Conservation (phyloP, 2,888 invertebrate genomes). For the Ypsolopha scabrella region DNA sequence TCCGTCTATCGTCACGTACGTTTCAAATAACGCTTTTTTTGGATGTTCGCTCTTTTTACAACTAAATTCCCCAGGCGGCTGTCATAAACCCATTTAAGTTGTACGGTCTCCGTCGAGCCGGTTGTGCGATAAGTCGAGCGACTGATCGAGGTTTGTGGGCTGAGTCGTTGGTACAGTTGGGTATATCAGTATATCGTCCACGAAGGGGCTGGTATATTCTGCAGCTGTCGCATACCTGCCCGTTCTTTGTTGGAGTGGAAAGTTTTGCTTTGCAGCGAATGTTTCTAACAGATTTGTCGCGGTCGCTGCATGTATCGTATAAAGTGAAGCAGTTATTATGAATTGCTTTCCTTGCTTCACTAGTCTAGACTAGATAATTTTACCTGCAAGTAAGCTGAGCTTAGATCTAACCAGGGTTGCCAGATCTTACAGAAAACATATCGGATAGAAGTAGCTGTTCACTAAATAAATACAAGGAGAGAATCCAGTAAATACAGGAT, state of each 20-base stretch:
- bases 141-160: not conserved
- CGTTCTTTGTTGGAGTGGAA: slow-evolving; percentile 53
- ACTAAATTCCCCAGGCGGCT: slow-evolving; percentile 39
- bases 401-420: too few relatives aligned
- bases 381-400: too few relatives aligned
- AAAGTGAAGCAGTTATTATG: not conserved
- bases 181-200: not conserved
- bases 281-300: slow-evolving; percentile 35
- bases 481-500: too few relatives aligned
- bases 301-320: slow-evolving; percentile 7
- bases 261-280: slow-evolving; percentile 28
- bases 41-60: slow-evolving; percentile 16
- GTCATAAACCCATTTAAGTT: slow-evolving; percentile 57
- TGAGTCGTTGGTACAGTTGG: not conserved
- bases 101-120: slow-evolving; percentile 26
- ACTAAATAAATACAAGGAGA: too few relatives aligned
- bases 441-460: too few relatives aligned
- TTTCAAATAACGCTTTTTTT: slow-evolving; percentile 8
- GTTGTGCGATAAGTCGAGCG: slow-evolving; percentile 15
- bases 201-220: slow-evolving; percentile 24
- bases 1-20: slow-evolving; percentile 21
- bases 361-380: too few relatives aligned
- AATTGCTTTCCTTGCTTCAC: not conserved
- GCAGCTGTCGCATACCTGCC: slow-evolving; percentile 58
- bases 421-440: too few relatives aligned